A percentile compares a stretch with the other conserved stretches of the same genome.
Conservation (phyloP, 2,888 invertebrate genomes). For the Calliphora vomitoria region DNA sequence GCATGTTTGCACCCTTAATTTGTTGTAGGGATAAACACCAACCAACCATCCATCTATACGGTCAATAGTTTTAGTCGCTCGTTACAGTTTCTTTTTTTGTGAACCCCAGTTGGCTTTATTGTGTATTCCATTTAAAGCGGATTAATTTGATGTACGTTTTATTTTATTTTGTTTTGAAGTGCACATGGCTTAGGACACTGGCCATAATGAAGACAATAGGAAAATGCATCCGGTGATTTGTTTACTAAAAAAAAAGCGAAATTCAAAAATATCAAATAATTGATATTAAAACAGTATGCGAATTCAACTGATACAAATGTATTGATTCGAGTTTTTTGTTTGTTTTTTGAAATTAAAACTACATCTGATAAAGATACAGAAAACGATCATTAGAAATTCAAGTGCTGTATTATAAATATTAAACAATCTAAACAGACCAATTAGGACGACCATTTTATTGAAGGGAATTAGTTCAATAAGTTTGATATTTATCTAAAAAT, state of each 20-base stretch:
- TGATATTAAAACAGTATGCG: constrained; percentile 9
- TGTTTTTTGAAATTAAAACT: neutral
- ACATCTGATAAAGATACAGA: constrained; percentile 21
- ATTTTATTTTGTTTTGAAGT: constrained; percentile 16
- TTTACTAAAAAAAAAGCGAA: constrained; percentile 15
- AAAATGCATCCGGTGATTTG: constrained; percentile 31
- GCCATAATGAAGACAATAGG: constrained; percentile 44
- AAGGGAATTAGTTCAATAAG: neutral
- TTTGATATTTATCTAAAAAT: neutral
- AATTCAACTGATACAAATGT: neutral
- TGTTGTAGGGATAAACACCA: constrained; percentile 56
- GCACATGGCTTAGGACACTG: constrained; percentile 34
- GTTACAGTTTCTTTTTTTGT: constrained; percentile 10
- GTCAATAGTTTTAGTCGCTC: constrained; percentile 9
- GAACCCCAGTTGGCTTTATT: constrained; percentile 60
- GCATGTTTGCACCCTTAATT: constrained; percentile 54
- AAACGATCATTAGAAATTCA: neutral
- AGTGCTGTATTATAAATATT: neutral
- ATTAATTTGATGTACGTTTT: constrained; percentile 79
- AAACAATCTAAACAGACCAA: neutral
- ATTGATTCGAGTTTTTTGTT: neutral
- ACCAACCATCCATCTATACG: constrained; percentile 3
- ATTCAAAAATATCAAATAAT: constrained; percentile 1
- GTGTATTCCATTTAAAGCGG: constrained; percentile 80
- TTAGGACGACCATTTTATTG: neutral